A percentile compares a stretch with the other conserved stretches of the same genome.
Conservation (phyloP, 2,797 vertebrate genomes). For the Diplodus sargus region DNA sequence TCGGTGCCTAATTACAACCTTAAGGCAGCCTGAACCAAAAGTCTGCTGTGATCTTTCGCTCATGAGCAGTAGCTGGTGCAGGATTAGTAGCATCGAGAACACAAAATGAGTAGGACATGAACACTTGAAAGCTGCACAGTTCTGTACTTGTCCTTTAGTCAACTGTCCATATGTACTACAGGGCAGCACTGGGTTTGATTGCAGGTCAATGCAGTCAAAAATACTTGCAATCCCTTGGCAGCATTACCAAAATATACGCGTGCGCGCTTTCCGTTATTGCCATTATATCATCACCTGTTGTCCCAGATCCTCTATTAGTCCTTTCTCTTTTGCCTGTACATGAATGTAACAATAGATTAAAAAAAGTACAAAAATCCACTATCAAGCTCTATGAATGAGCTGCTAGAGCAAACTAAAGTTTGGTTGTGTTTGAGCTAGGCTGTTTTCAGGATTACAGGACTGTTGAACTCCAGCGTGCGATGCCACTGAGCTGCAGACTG, state of each 20-base stretch:
- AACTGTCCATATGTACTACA: slow-evolving; percentile 21
- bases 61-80: slow-evolving; percentile 34
- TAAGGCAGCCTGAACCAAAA: slow-evolving; percentile 19
- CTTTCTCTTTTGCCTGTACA: slow-evolving; percentile 57
- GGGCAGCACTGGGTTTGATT: slow-evolving; percentile 39
- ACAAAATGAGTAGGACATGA: slow-evolving; percentile 26
- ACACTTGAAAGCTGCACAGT: slow-evolving; percentile 27
- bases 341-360: slow-evolving; percentile 65
- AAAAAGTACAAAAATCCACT: slow-evolving; percentile 65
- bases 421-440: slow-evolving; percentile 63
- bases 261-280: slow-evolving; percentile 62
- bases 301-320: slow-evolving; percentile 45
- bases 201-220: slow-evolving; percentile 41
- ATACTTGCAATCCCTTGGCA: slow-evolving; percentile 15
- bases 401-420: slow-evolving; percentile 58
- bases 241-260: slow-evolving; percentile 9
- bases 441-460: slow-evolving; percentile 52
- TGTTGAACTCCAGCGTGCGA: slow-evolving; percentile 49
- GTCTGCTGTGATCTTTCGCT: slow-evolving; percentile 27
- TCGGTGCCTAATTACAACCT: slow-evolving; percentile 27
- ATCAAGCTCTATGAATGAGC: slow-evolving; percentile 62
- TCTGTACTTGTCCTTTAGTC: slow-evolving; percentile 32
- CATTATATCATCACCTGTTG: slow-evolving; percentile 39
- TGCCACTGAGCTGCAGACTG: slow-evolving; percentile 51
- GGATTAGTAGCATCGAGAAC: slow-evolving; percentile 26